These are phyloP conservation scores for Leucophenga montana DNA, from an alignment of 2,888 invertebrate genomes.

Conservation along the genomic window DNA sequence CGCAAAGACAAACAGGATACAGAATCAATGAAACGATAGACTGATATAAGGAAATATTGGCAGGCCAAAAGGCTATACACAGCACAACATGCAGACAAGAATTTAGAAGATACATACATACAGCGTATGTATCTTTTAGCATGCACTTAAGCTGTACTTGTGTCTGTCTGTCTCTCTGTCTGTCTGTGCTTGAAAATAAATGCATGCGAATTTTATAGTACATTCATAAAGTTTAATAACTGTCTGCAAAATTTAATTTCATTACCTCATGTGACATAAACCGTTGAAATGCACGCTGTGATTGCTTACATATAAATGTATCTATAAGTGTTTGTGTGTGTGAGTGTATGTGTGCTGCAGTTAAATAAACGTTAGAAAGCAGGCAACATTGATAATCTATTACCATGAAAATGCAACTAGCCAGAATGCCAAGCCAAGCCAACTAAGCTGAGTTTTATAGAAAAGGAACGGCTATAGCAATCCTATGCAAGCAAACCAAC, in stretches of 20 bases:
- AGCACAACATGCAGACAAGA: not conserved
- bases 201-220: not conserved
- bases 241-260: slow-evolving; percentile 63
- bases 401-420: slow-evolving; percentile 61
- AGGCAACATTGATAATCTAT: slow-evolving; percentile 65
- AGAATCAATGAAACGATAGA: not conserved
- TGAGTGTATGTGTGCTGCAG: slow-evolving; percentile 36
- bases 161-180: too few species aligned
- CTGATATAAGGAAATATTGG: not conserved
- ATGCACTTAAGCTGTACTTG: too few species aligned
- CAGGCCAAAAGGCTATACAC: too few species aligned
- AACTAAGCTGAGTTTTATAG: not conserved
- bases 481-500: slow-evolving; percentile 6
- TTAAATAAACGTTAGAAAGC: slow-evolving; percentile 23
- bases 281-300: slow-evolving; percentile 48
- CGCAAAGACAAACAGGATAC: not conserved
- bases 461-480: not conserved
- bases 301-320: slow-evolving; percentile 33
- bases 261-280: slow-evolving; percentile 65
- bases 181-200: too few species aligned
- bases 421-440: slow-evolving; percentile 1
- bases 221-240: slow-evolving; percentile 55
- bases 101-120: not conserved
- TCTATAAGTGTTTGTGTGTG: slow-evolving; percentile 38
- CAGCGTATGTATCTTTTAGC: not conserved